Conservation (phyloP, 2,113 vertebrate species). For the Gallinago undulata region DNA sequence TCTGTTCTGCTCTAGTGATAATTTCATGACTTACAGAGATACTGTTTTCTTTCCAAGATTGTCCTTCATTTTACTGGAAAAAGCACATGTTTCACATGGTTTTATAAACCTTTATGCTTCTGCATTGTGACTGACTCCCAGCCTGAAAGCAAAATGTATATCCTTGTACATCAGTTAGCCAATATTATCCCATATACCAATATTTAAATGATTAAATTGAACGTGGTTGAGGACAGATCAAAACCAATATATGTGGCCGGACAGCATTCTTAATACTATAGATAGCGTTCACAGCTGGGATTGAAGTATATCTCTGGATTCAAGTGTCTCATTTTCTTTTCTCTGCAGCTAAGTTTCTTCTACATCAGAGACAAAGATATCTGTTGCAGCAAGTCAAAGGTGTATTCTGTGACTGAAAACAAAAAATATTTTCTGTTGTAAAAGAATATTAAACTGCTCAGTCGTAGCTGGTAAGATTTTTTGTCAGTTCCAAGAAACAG, state of each 20-base stretch:
- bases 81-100: neutral
- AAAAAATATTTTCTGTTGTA: neutral
- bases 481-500: neutral
- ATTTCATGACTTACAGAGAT: neutral
- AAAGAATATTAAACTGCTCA: neutral
- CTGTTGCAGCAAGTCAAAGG: neutral
- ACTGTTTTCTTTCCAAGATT: neutral
- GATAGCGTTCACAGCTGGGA: neutral
- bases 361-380: neutral
- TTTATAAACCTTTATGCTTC: neutral
- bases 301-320: neutral
- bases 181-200: neutral
- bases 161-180: neutral
- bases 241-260: neutral
- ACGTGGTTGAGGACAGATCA: neutral
- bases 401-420: neutral
- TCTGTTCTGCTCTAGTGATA: neutral
- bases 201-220: neutral
- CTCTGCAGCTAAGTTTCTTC: neutral
- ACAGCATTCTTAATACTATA: accelerated
- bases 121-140: neutral
- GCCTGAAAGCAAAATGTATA: neutral
- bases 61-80: neutral
- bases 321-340: neutral
- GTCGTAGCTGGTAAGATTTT: neutral